A percentile compares a stretch with the other conserved stretches of the same genome.
Evolutionary conservation across 2,888 invertebrate species (phyloP).

Genomic region (Diploptera punctata): DNA sequence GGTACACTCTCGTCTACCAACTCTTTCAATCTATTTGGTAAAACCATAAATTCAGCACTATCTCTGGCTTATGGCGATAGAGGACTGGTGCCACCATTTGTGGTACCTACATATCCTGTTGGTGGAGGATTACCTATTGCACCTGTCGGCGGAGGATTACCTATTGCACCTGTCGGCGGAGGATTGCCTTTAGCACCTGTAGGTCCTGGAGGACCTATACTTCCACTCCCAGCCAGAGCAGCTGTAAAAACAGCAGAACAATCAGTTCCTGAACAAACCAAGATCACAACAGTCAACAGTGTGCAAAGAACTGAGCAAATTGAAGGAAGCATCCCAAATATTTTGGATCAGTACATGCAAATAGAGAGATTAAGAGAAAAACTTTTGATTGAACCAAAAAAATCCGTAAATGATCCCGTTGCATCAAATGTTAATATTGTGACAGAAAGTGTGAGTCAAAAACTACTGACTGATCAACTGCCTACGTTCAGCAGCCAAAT

Average conservation of each 20-base stretch:
- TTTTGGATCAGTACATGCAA: neutral
- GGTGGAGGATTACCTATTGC: neutral
- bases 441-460: no score
- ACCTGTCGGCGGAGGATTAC: no score
- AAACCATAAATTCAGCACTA: neutral
- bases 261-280: no score
- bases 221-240: neutral
- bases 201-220: neutral
- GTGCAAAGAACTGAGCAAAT: neutral
- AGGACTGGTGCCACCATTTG: neutral
- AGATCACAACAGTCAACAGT: neutral
- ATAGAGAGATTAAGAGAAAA: neutral
- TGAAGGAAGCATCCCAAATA: neutral
- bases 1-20: neutral
- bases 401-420: no score
- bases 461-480: neutral
- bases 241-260: neutral
- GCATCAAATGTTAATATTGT: no score
- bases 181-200: neutral
- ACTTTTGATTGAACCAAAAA: neutral
- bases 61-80: neutral
- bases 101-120: no score
- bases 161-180: neutral
- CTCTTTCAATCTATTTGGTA: slow-evolving; percentile 2
- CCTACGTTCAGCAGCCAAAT: neutral